Conservation (phyloP, 2,888 invertebrate genomes). For the Leucozona laternaria region DNA sequence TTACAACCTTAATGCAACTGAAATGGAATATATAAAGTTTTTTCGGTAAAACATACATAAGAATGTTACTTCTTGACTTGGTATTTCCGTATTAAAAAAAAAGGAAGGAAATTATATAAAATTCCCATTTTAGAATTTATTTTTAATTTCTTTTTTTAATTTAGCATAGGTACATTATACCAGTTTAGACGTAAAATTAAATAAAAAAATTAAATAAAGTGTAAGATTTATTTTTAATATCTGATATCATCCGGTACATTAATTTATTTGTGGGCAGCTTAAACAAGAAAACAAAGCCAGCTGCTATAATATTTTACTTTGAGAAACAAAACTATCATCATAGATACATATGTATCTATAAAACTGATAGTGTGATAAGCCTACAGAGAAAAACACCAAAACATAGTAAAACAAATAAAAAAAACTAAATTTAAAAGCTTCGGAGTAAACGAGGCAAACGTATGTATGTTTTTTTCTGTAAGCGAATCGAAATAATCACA, state of each 20-base stretch:
- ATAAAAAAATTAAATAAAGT: too few relatives aligned
- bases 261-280: constrained; percentile 39
- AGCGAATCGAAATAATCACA: constrained; percentile 47
- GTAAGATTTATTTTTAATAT: constrained; percentile 24
- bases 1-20: too few relatives aligned
- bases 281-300: constrained; percentile 11
- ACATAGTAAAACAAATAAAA: not conserved
- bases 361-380: constrained; percentile 33
- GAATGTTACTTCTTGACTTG: too few relatives aligned
- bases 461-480: not conserved
- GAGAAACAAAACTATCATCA: constrained; percentile 18
- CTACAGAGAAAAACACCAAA: constrained; percentile 40
- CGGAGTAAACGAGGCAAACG: constrained; percentile 21
- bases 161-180: too few relatives aligned
- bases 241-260: constrained; percentile 53
- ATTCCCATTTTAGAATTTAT: too few relatives aligned
- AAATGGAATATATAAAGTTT: too few relatives aligned
- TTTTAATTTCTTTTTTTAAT: too few relatives aligned
- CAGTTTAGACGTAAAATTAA: too few relatives aligned
- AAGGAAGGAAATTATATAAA: too few relatives aligned
- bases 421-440: constrained; percentile 47
- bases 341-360: not conserved
- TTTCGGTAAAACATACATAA: too few relatives aligned
- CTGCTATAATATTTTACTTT: too few relatives aligned
- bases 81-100: too few relatives aligned